Conservation (phyloP, 2,888 invertebrate genomes). For the Mythimna impura region DNA sequence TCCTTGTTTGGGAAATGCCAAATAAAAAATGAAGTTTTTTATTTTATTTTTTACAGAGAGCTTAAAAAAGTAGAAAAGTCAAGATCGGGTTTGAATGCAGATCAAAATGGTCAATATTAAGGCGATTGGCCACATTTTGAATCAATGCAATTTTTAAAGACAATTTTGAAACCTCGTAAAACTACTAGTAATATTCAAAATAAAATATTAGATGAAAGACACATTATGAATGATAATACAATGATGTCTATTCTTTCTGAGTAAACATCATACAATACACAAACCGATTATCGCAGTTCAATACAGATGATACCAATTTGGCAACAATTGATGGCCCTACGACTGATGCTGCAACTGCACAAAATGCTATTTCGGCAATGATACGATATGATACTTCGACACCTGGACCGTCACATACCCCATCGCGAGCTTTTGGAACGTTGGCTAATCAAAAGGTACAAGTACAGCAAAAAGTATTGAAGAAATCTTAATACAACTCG, state of each 20-base stretch:
- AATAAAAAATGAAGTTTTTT: no score
- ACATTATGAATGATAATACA: no score
- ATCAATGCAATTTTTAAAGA: no score
- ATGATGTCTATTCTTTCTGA: slow-evolving; percentile 29
- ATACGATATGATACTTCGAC: slow-evolving; percentile 33
- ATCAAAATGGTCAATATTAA: no score
- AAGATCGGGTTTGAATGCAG: no score
- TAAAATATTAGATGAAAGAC: no score
- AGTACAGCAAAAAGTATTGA: slow-evolving; percentile 41
- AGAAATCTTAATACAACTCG: slow-evolving; percentile 43
- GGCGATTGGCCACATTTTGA: no score
- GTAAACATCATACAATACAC: slow-evolving; percentile 34
- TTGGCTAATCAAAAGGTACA: slow-evolving; percentile 40
- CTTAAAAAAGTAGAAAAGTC: no score
- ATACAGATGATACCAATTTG: slow-evolving; percentile 35
- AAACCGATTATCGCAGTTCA: slow-evolving; percentile 30
- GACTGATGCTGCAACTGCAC: slow-evolving; percentile 42
- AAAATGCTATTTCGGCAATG: slow-evolving; percentile 39
- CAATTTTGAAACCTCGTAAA: no score
- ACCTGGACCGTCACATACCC: slow-evolving; percentile 34
- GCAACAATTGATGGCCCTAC: slow-evolving; percentile 41
- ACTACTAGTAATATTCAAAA: no score
- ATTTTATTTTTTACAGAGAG: no score
- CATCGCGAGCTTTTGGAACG: slow-evolving; percentile 35
- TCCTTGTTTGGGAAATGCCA: no score